Evolutionary conservation across 2,888 invertebrate genomes (phyloP).

Genomic region (Sinopyrophorus schimmeli): DNA sequence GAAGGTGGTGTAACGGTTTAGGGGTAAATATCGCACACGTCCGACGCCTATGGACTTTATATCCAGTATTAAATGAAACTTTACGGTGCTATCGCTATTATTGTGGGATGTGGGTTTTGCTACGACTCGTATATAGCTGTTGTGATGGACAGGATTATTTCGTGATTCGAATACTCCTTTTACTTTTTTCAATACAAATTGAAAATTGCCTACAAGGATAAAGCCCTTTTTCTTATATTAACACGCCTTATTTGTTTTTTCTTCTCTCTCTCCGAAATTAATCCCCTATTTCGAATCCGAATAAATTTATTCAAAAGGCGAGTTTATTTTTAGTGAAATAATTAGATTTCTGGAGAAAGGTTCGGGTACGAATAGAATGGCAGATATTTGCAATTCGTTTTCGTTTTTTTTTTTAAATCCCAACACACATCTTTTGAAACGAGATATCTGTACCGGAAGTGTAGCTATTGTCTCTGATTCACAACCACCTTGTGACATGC

Average conservation of each 20-base stretch:
- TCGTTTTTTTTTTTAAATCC: too few species aligned
- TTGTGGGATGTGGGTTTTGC: slow-evolving; percentile 49
- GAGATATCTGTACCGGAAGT: slow-evolving; percentile 32
- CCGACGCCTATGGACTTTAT: slow-evolving; percentile 53
- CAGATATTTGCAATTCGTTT: too few species aligned
- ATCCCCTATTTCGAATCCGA: too few species aligned
- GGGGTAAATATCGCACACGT: slow-evolving; percentile 46
- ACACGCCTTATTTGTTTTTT: too few species aligned
- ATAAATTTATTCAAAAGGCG: too few species aligned
- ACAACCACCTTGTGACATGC: slow-evolving; percentile 55
- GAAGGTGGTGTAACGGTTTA: slow-evolving; percentile 28
- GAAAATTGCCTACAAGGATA: slow-evolving; percentile 7
- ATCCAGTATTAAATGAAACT: slow-evolving; percentile 54
- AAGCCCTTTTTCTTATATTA: slow-evolving; percentile 4
- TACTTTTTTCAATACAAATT: slow-evolving; percentile 24
- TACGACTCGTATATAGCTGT: slow-evolving; percentile 47
- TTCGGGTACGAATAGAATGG: too few species aligned
- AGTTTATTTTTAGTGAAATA: too few species aligned
- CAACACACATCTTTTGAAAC: slow-evolving; percentile 14
- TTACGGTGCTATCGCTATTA: slow-evolving; percentile 52
- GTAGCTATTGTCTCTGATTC: slow-evolving; percentile 50
- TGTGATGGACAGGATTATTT: slow-evolving; percentile 40
- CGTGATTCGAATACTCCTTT: slow-evolving; percentile 36
- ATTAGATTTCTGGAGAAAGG: too few species aligned
- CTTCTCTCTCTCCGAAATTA: too few species aligned